Evolutionary conservation across 1,140 invertebrate species (phyloP).

Genomic region (Pseudomyrmex sp.): DNA sequence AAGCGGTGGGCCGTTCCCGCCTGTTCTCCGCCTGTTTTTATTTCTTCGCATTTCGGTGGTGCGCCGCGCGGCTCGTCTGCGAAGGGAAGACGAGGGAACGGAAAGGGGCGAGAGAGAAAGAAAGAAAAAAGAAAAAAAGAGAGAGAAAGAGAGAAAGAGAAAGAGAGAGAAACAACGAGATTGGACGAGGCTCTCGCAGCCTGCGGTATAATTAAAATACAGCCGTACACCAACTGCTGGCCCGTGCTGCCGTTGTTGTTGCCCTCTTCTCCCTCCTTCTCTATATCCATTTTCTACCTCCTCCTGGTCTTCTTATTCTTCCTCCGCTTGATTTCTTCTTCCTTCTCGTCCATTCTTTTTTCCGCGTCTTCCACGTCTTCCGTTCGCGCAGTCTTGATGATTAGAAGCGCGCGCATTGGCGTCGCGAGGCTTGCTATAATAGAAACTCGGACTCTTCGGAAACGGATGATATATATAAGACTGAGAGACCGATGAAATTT

Average conservation of each 20-base stretch:
- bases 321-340: slow-evolving; percentile 42
- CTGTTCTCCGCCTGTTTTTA: slow-evolving; percentile 73
- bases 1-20: slow-evolving; percentile 78
- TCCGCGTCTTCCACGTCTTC: slow-evolving; percentile 53
- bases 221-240: slow-evolving; percentile 81
- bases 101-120: slow-evolving; percentile 29
- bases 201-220: slow-evolving; percentile 84
- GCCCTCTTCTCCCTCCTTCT: slow-evolving; percentile 60
- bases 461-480: neutral
- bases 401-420: slow-evolving; percentile 67
- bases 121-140: slow-evolving; percentile 52
- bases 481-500: too few species aligned
- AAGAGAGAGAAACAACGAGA: slow-evolving; percentile 67
- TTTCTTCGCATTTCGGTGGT: slow-evolving; percentile 79
- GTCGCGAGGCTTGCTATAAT: neutral
- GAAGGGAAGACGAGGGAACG: slow-evolving; percentile 56
- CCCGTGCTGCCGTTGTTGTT: slow-evolving; percentile 69
- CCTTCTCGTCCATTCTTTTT: slow-evolving; percentile 60
- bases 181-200: slow-evolving; percentile 77
- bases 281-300: slow-evolving; percentile 56
- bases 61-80: slow-evolving; percentile 69
- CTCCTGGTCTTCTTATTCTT: slow-evolving; percentile 22
- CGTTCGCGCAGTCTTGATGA: slow-evolving; percentile 62
- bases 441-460: neutral
- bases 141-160: slow-evolving; percentile 52